phyloP scores from a whole-genome alignment of 1,140 invertebrate genomes.

The Mercenaria mercenaria region DNA sequence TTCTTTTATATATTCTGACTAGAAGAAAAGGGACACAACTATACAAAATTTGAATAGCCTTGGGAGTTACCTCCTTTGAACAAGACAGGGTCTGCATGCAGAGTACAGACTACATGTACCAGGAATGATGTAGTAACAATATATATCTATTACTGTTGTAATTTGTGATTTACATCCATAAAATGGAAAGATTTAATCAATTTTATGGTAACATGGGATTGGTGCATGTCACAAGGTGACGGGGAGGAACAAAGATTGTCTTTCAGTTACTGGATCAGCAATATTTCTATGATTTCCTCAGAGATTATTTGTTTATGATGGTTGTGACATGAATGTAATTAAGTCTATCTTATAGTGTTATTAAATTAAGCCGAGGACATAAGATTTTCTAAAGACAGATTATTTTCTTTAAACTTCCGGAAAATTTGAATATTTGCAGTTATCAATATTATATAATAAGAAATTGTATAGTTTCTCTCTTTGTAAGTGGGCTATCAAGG shows the following conservation, averaged over 20 bases:
- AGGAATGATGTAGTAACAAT: too few relatives aligned
- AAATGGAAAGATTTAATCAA: constrained; percentile 18
- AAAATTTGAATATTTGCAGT: too few relatives aligned
- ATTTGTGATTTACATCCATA: neutral
- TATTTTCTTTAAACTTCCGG: too few relatives aligned
- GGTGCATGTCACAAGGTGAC: neutral
- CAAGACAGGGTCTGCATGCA: too few relatives aligned
- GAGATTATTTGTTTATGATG: constrained; percentile 17
- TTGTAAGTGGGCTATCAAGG: too few relatives aligned
- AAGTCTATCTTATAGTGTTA: constrained; percentile 1
- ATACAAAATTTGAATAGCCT: too few relatives aligned
- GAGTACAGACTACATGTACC: too few relatives aligned
- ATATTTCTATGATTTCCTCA: constrained; percentile 6
- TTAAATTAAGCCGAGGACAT: neutral
- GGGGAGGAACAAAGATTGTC: neutral
- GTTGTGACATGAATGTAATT: neutral
- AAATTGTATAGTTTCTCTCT: too few relatives aligned
- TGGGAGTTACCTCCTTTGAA: too few relatives aligned
- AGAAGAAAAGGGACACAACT: too few relatives aligned
- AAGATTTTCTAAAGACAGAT: neutral
- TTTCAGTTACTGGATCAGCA: neutral
- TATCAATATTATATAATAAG: too few relatives aligned
- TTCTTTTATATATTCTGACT: too few relatives aligned
- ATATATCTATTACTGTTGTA: neutral
- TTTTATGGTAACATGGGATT: neutral